Evolutionary conservation across 2,797 vertebrate species (phyloP), one percentile per base, ranked within the genome.

Genomic region (Gymnoscopelus braueri): DNA sequence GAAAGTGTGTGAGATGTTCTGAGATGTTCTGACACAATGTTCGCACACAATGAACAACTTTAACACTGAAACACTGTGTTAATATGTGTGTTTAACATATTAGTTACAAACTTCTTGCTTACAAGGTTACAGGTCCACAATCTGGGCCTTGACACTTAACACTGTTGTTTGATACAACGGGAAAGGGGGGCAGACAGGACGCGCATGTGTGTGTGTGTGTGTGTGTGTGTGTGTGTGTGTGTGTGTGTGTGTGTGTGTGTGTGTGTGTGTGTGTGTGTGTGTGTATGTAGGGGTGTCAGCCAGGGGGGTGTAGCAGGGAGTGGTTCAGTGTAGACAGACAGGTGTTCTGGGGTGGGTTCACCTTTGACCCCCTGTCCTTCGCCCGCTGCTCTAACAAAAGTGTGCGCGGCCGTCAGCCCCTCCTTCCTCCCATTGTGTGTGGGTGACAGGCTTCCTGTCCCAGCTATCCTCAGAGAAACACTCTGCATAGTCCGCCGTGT

Each of bases 371-470:
- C 79, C 77, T 55, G 66, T 73, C 77, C 73, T 80, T 68, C 72
- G 80, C 64, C 68, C 67, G 39, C 80, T 67, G 56, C 79, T 80
- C 72, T 86, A 89, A 91, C 87, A 86, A 85, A 91, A 82, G 88
- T 87, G 90, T 93, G 92, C 87, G n/a, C 75, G 84, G 86, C 88
- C 88, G 86, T 81, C 93, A 87, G 35, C 86, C 73, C 51, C 86
- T 91, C 78, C 89, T 95, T 94, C 94, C 90, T 91, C 81, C 88
- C 80, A 93, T 90, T 82, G 75, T 94, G 79, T 79, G 78, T 69
- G 75, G 69, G 74, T 75, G 26, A 35, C 71, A 51, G 79, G 65
- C 75, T 91, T 90, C 84, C 90, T 82, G 84, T 81, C 50, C 76
- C 76, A 75, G 60, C 63, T 66, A 68, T 82, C 82, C 85, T 82